Evolutionary conservation across 2,113 vertebrate genomes (phyloP), one percentile per base, ranked within the genome.

Genomic region (Hyaena hyaena): DNA sequence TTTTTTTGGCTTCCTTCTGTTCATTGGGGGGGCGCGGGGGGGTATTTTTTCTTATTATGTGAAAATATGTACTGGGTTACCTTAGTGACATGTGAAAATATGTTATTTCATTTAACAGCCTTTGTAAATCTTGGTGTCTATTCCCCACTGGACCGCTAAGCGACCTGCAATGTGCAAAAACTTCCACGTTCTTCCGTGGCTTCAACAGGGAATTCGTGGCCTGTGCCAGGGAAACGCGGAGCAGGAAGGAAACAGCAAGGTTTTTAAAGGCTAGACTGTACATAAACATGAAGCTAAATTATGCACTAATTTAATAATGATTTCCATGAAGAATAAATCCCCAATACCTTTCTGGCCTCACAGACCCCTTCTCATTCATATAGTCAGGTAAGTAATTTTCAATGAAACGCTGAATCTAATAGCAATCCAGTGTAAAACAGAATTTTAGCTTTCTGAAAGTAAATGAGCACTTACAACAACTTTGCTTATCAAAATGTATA

Each of bases 321-420:
- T 90, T 73, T 90, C 50, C 50, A 66, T 76, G 61, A 16, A 65
- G 31, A 96, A 93, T 23, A 92, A 93, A 7, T 5, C 65, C 50
- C 53, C 66, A 86, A 80, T 82, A 80, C 33, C 35, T 90, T 94
- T 33, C 68, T 88, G 26, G 4, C 8, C 68, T 74, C 80, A 35
- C 1, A 92, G 87, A 79, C n/a, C 10, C 79, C 45, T 24, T 94
- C 55, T 92, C 53, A 73, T 48, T 88, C 23, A 31, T 71, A 83
- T 48, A 84, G 43, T 93, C 90, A 92, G 4, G 26, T 43, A 93
- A 95, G 55, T 73, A 89, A 83, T 58, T 89, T 82, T 92, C 26
- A 11, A 35, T 21, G 68, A 95, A 93, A 82, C 26, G 26, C 10
- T 91, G 39, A 19, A 58, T 97, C 35, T 86, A 81, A 74, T 50